Conservation (phyloP, 2,888 invertebrate genomes). For the Nymphalis c-album region DNA sequence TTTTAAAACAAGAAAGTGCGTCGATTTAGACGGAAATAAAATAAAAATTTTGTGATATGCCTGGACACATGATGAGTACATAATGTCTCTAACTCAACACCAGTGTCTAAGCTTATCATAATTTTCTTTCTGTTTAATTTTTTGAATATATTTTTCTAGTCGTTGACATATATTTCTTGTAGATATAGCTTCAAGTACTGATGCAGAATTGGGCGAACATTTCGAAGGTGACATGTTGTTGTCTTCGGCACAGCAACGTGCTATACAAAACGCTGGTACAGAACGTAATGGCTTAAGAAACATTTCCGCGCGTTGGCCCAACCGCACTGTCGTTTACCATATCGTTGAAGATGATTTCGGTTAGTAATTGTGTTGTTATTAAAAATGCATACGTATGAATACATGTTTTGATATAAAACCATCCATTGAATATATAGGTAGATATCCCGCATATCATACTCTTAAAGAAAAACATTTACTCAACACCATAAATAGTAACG, state of each 20-base stretch:
- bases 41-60: too few species aligned
- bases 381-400: not conserved
- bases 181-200: constrained; percentile 27
- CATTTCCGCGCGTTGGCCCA: constrained; percentile 71
- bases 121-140: not conserved
- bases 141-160: too few species aligned
- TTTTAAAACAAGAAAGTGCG: too few species aligned
- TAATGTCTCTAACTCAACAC: too few species aligned
- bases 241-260: constrained; percentile 53
- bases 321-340: constrained; percentile 67
- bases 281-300: constrained; percentile 69
- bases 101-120: too few species aligned
- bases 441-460: too few species aligned
- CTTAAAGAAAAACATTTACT: too few species aligned
- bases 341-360: constrained; percentile 71
- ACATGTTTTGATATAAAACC: not conserved
- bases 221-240: constrained; percentile 79
- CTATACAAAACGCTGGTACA: constrained; percentile 49
- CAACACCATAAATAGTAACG: too few species aligned
- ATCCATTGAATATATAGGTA: too few species aligned
- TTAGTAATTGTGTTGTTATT: constrained; percentile 48
- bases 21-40: too few species aligned
- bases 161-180: not conserved
- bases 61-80: too few species aligned
- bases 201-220: constrained; percentile 63